Base-by-base conservation (phyloP, 2,888 invertebrate species). In the Drosophila birchii region DNA sequence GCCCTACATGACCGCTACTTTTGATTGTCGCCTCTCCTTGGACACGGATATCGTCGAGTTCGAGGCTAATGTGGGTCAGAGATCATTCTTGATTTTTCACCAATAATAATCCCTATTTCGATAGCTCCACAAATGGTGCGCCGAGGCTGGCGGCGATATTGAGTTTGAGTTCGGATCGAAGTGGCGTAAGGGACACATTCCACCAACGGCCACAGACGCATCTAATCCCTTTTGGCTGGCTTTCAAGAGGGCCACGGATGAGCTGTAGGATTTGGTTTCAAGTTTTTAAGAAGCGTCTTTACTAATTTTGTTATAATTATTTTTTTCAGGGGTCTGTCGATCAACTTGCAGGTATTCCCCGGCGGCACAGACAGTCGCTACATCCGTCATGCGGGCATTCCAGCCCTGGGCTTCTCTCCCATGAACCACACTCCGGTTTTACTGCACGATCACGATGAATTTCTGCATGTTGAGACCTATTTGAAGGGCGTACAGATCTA, bases 381-480 rank as follows among this genome's bases (percentile, higher is more conserved):
- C 89, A 92, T 98, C 16, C 94, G 98, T 11, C 87, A 95, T 94
- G 91, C 94, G 43, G 97, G 97, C 18, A 94, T 97, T 68, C 97
- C 97, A 8, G 98, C 98, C 0, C 93, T 99, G 72, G 97, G 98
- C 23, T 98, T 99, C 93, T 97, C 98, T 0, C 98, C 98, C 0
- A 96, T 98, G 94, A 96, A 96, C 86, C 94, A 95, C 86, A 98
- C 98, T 0, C 96, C 95, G 0, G 95, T 97, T 5, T 94, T 96
- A 3, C 94, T 99, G 2, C 99, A 99, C 90, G 98, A 98, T 91
- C 96, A 98, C 90, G 95, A 99, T 91, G 99, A 99, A 91, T 96
- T 94, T 88, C 93, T 99, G 8, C 95, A 95, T 71, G 96, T 95
- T 57, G 94, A 95, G 16, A 94, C 95, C 2, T 99, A 97, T 93